Conservation (phyloP, 2,113 vertebrate species). For the Calyptomena viridis region DNA sequence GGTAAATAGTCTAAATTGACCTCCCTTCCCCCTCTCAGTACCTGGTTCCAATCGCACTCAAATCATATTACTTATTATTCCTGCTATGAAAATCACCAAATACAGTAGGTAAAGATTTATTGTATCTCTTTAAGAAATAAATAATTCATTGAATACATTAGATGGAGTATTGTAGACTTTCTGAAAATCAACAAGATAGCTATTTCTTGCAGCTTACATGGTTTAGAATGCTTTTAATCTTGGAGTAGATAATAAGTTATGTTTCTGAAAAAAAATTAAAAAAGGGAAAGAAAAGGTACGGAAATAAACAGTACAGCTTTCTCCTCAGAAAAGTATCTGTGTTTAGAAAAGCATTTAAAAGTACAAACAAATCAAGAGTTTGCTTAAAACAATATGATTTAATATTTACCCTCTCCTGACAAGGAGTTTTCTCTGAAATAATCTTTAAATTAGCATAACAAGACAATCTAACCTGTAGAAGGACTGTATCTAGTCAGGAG, state of each 20-base stretch:
- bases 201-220: conserved; percentile 38
- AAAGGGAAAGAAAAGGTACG: not conserved
- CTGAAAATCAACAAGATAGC: conserved; percentile 61
- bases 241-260: conserved; percentile 60
- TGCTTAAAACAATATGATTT: not conserved
- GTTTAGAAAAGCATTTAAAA: not conserved
- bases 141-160: conserved; percentile 72
- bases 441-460: not conserved
- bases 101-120: conserved; percentile 72
- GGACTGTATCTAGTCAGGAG: not conserved
- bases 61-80: conserved; percentile 69
- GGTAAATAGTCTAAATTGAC: conserved; percentile 41
- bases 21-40: conserved; percentile 18
- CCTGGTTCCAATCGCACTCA: conserved; percentile 51
- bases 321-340: not conserved
- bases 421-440: not conserved
- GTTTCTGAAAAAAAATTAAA: not conserved
- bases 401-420: not conserved
- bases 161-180: conserved; percentile 61
- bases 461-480: not conserved
- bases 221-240: conserved; percentile 65
- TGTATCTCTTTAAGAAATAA: conserved; percentile 70
- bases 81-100: conserved; percentile 70
- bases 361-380: not conserved
- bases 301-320: conserved; percentile 12